These are phyloP conservation scores for Cinara cedri DNA, from an alignment of 2,888 invertebrate species.

Conservation along the genomic window DNA sequence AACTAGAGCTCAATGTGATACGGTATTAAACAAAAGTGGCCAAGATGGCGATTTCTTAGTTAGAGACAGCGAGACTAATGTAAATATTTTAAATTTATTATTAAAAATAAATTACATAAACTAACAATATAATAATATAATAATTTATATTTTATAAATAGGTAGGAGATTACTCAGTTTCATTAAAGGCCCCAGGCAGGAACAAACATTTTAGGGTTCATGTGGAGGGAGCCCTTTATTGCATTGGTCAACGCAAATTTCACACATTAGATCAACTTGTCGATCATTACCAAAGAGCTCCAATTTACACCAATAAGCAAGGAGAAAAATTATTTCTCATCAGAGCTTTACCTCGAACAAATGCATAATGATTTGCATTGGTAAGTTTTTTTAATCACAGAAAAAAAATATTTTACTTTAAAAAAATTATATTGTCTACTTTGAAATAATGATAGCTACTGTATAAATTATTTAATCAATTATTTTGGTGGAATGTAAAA, in stretches of 20 bases:
- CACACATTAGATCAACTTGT: constrained; percentile 94
- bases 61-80: constrained; percentile 98
- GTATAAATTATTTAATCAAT: no score
- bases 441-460: no score
- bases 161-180: constrained; percentile 98
- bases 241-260: constrained; percentile 98
- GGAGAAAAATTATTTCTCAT: constrained; percentile 97
- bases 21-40: constrained; percentile 90
- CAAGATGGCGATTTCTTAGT: constrained; percentile 98
- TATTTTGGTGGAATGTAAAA: no score
- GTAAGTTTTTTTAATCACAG: not conserved
- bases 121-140: constrained; percentile 56
- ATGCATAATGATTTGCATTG: not conserved
- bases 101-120: not conserved
- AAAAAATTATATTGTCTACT: no score
- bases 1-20: constrained; percentile 94
- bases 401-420: not conserved
- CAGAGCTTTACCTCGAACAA: constrained; percentile 81
- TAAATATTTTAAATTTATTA: constrained; percentile 63
- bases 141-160: constrained; percentile 64
- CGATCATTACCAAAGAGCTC: constrained; percentile 97
- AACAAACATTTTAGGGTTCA: constrained; percentile 99
- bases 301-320: constrained; percentile 97
- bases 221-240: constrained; percentile 88
- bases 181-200: constrained; percentile 94